These are phyloP conservation scores for Halcyon malimbica DNA, from an alignment of 2,113 vertebrate species.

Conservation along the genomic window DNA sequence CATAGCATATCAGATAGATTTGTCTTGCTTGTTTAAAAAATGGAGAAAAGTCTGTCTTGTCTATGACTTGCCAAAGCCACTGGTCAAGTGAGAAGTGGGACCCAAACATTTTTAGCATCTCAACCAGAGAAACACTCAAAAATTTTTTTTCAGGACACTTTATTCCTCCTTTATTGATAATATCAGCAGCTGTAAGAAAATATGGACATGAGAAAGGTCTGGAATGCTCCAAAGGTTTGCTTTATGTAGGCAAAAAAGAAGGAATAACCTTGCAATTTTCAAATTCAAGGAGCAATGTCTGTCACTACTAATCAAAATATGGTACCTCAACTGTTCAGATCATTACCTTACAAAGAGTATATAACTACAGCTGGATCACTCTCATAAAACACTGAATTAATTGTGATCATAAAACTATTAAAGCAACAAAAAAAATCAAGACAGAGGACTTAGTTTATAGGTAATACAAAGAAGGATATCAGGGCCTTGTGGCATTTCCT, in stretches of 20 bases:
- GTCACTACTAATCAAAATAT: neutral
- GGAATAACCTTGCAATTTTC: neutral
- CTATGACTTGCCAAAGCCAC: neutral
- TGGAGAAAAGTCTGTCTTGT: neutral
- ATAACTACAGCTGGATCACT: neutral
- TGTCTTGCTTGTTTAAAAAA: neutral
- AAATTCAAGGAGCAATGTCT: neutral
- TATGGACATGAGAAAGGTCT: neutral
- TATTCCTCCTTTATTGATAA: neutral
- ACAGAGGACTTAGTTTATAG: conserved; percentile 19
- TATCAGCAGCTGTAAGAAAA: neutral
- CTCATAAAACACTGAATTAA: conserved; percentile 31
- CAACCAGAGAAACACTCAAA: neutral
- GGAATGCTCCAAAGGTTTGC: neutral
- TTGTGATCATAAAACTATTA: conserved; percentile 14
- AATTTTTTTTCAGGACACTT: neutral
- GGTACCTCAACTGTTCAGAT: conserved; percentile 13
- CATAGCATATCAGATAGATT: neutral
- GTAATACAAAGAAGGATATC: conserved; percentile 1
- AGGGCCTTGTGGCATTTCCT: neutral
- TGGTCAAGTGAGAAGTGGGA: neutral
- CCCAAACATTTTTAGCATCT: neutral
- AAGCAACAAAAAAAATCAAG: conserved; percentile 23
- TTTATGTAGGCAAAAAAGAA: neutral
- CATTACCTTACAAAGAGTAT: neutral